Conservation (phyloP, 1,140 invertebrate species). For the Drosophila paulistorum region DNA sequence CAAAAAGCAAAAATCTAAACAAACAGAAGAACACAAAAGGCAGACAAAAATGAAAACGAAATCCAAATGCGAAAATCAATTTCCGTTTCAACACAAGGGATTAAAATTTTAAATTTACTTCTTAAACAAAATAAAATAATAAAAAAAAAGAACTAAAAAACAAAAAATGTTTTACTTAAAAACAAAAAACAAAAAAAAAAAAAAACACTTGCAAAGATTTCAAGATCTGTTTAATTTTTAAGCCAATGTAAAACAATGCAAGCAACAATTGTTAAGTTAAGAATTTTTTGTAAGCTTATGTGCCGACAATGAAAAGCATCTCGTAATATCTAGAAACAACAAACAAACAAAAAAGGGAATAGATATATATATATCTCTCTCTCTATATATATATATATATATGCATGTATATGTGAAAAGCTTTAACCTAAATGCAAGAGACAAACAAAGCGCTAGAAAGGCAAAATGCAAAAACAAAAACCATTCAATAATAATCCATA, state of each 20-base stretch:
- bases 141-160: not conserved
- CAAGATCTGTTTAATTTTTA: constrained; percentile 28
- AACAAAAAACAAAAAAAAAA: constrained; percentile 33
- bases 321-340: constrained; percentile 51
- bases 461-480: constrained; percentile 20
- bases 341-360: constrained; percentile 30
- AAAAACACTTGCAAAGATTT: constrained; percentile 37
- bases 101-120: constrained; percentile 71
- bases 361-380: not conserved
- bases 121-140: constrained; percentile 24
- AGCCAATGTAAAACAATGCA: constrained; percentile 24
- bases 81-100: constrained; percentile 75
- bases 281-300: constrained; percentile 27
- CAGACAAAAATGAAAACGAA: not conserved
- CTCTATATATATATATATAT: not conserved
- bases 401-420: constrained; percentile 36
- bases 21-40: constrained; percentile 7
- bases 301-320: constrained; percentile 42
- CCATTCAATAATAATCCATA: constrained; percentile 39
- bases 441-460: constrained; percentile 16
- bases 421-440: constrained; percentile 55
- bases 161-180: constrained; percentile 43
- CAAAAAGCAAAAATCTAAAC: not conserved
- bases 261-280: constrained; percentile 16
- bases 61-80: constrained; percentile 33